A percentile compares a stretch with the other conserved stretches of the same genome.
phyloP scores from a whole-genome alignment of 2,888 invertebrate genomes.

The Yponomeuta sedellus region DNA sequence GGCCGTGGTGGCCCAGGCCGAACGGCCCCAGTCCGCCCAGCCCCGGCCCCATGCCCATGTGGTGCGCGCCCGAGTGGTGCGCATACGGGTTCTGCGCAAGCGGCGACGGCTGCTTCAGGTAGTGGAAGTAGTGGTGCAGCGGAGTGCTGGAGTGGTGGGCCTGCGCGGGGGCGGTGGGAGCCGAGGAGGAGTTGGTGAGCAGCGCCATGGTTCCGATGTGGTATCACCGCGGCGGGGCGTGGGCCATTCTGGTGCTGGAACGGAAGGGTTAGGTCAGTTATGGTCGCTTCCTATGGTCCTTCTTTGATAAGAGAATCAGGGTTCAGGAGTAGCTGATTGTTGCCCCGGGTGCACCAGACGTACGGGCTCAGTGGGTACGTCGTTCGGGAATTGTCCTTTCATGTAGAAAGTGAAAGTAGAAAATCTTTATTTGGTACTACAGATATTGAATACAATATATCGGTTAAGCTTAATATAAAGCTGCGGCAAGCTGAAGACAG shows the following conservation, averaged over 20 bases:
- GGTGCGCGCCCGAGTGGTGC: conserved; percentile 65
- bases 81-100: conserved; percentile 68
- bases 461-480: too few species aligned
- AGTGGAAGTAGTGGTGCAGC: conserved; percentile 74
- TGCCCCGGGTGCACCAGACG: too few species aligned
- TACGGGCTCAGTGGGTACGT: too few species aligned
- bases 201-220: conserved; percentile 51
- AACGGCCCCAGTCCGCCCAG: conserved; percentile 70
- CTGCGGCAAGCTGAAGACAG: too few species aligned
- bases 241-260: conserved; percentile 30
- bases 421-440: too few species aligned
- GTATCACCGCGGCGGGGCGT: conserved; percentile 48
- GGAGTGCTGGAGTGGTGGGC: conserved; percentile 73
- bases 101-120: conserved; percentile 74
- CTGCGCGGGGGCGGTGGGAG: conserved; percentile 57
- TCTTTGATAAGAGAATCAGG: too few species aligned
- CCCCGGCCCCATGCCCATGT: conserved; percentile 75
- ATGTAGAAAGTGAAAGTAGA: too few species aligned
- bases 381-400: too few species aligned
- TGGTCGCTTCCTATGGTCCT: too few species aligned
- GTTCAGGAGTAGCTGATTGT: too few species aligned
- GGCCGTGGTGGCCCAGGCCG: conserved; percentile 64
- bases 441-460: too few species aligned
- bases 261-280: neutral
- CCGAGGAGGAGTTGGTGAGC: conserved; percentile 60